Percentiles rank a stretch among this genome's conserved stretches.
Evolutionary conservation across 2,797 vertebrate species (phyloP).

Genomic region (Thunnus albacares): DNA sequence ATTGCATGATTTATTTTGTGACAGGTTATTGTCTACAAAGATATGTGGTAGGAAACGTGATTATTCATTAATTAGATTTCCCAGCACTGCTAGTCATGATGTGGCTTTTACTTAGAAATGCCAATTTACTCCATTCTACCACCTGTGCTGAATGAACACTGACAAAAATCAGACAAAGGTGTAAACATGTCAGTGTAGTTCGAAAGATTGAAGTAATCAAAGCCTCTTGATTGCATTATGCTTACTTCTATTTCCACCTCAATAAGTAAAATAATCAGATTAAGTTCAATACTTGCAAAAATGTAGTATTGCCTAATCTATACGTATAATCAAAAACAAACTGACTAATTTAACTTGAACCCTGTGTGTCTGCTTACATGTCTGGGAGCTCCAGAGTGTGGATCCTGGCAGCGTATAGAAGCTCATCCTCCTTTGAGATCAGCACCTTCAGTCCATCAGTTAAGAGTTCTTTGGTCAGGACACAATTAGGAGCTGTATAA

Average conservation of each 20-base stretch:
- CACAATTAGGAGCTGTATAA: constrained; percentile 90
- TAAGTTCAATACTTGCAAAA: background rate
- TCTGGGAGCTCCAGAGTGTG: constrained; percentile 93
- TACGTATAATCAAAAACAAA: background rate
- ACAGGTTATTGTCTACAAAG: background rate
- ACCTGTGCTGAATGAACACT: background rate
- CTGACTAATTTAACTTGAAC: background rate
- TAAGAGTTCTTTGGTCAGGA: constrained; percentile 95
- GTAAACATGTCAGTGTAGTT: background rate
- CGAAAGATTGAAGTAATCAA: constrained; percentile 1
- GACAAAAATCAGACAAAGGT: background rate
- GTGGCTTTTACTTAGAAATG: constrained; percentile 15
- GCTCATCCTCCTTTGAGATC: constrained; percentile 98
- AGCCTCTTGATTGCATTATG: background rate
- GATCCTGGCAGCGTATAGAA: constrained; percentile 94
- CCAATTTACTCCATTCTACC: background rate
- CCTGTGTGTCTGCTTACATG: constrained; percentile 87
- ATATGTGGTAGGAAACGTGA: background rate
- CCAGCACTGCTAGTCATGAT: background rate
- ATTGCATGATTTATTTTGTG: background rate
- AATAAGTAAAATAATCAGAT: background rate
- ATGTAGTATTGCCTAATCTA: background rate
- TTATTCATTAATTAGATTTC: constrained; percentile 4
- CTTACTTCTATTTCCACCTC: background rate
- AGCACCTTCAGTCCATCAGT: constrained; percentile 94